These are phyloP conservation scores for Halictus quadricinctus DNA, from an alignment of 2,888 invertebrate species.

Conservation along the genomic window DNA sequence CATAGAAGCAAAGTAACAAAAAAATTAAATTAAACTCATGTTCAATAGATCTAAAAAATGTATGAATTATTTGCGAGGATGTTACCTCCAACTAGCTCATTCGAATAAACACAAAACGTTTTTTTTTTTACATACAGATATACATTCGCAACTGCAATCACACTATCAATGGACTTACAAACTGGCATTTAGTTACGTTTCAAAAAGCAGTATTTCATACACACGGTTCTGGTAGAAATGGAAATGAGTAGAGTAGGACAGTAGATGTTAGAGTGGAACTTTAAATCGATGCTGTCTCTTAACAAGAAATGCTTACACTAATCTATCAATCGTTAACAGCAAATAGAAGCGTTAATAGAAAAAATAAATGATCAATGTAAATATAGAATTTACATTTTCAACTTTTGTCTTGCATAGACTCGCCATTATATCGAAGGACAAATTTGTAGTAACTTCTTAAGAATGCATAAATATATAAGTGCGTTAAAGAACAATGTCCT, in stretches of 20 bases:
- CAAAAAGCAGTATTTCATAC: conserved; percentile 48
- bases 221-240: conserved; percentile 27
- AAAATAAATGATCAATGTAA: conserved; percentile 9
- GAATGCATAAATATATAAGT: conserved; percentile 10
- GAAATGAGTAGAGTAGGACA: conserved; percentile 15
- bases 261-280: conserved; percentile 7
- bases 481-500: not conserved
- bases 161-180: conserved; percentile 37
- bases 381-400: conserved; percentile 33
- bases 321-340: conserved; percentile 9
- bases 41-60: conserved; percentile 32
- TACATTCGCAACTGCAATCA: conserved; percentile 53
- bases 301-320: conserved; percentile 4
- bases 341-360: not conserved
- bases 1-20: conserved; percentile 75
- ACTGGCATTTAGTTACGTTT: conserved; percentile 31
- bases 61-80: conserved; percentile 31
- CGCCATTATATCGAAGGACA: not conserved
- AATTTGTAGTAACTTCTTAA: conserved; percentile 10
- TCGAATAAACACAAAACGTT: conserved; percentile 38
- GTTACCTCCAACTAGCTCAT: conserved; percentile 40
- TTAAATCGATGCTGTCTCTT: conserved; percentile 6
- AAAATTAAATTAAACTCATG: conserved; percentile 63
- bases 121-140: conserved; percentile 38
- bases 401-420: conserved; percentile 9